Evolutionary conservation across 1,140 invertebrate species (phyloP).

Genomic region (Aphaenogaster ashmeadi): DNA sequence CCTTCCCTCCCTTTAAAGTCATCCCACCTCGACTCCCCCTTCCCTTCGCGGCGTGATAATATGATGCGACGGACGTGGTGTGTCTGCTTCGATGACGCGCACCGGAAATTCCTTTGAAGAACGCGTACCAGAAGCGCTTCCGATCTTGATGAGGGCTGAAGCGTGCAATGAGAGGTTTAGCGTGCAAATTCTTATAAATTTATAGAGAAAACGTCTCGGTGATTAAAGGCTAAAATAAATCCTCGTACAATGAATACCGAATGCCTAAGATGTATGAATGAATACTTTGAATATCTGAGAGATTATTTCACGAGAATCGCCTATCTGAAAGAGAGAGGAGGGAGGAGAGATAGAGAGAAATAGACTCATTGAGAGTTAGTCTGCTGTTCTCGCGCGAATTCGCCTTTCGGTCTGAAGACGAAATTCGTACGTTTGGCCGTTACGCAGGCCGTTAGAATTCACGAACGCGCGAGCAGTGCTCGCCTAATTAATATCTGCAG

Average conservation of each 20-base stretch:
- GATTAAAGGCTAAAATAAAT: slow-evolving; percentile 28
- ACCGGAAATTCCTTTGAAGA: slow-evolving; percentile 61
- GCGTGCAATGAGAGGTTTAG: slow-evolving; percentile 59
- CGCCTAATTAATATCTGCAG: slow-evolving; percentile 83
- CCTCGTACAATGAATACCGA: background rate
- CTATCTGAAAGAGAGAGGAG: background rate
- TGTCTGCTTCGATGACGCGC: slow-evolving; percentile 59
- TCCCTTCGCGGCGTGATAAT: slow-evolving; percentile 40
- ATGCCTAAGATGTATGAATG: background rate
- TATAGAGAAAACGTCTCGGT: slow-evolving; percentile 33
- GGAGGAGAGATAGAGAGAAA: background rate
- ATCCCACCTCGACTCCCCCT: slow-evolving; percentile 5
- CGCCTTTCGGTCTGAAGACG: slow-evolving; percentile 16
- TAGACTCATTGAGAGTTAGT: background rate
- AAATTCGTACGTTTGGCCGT: slow-evolving; percentile 56
- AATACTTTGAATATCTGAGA: background rate
- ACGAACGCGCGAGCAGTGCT: slow-evolving; percentile 60
- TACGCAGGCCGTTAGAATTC: slow-evolving; percentile 74
- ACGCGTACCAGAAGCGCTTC: slow-evolving; percentile 52
- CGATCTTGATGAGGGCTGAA: slow-evolving; percentile 62
- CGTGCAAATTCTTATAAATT: slow-evolving; percentile 58
- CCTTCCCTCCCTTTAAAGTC: slow-evolving; percentile 63
- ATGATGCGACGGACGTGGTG: slow-evolving; percentile 47
- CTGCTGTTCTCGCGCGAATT: background rate
- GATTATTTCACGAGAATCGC: background rate